Base-by-base conservation (phyloP, 92 coral and sea anemone genomes). In the Scolanthus callimorphus region DNA sequence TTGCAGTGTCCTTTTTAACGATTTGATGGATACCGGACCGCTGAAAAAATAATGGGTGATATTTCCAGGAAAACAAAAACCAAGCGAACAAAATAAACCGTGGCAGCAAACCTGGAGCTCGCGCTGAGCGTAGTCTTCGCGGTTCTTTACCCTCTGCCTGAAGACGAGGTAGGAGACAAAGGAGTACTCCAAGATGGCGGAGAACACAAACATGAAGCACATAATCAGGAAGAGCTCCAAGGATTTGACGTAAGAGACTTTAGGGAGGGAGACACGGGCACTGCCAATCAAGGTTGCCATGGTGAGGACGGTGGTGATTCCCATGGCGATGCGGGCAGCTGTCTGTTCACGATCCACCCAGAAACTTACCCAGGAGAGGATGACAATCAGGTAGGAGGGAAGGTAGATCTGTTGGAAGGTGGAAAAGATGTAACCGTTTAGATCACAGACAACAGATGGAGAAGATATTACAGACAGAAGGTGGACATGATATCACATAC, bases 321-420 rank as follows among this genome's bases (percentile, higher is more conserved):
- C 96, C 96, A 87, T 87, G 49, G 96, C 96, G 65, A 87, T 87
- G 10, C 96, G 62, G 12, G 96, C 96, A 3, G 96, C 82, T 0
- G 96, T 87, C 58, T 87, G 96, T 30, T 87, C 96, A 21, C 96
- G 90, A 45, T 87, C 96, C 22, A 87, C 96, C 96, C 96, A 87
- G 84, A 87, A 87, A 51, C 83, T 87, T 25, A 87, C 96, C 96
- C 96, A 87, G 31, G 96, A 78, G 57, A 87, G 56, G 11, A 82
- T 69, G 38, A 87, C 96, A 29, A 87, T 82, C 38, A 87, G 52
- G 29, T 87, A 87, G 15, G 86, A 87, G 0, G 96, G 96, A 61
- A 87, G 59, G 48, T 87, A 87, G 41, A 82, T 87, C 96, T 87
- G 64, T 20, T n/a, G 17, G n/a, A n/a, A n/a, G n/a, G n/a, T n/a